Evolutionary conservation across 2,113 vertebrate genomes (phyloP).

Genomic region (Pseudolaguvia tuberculata): DNA sequence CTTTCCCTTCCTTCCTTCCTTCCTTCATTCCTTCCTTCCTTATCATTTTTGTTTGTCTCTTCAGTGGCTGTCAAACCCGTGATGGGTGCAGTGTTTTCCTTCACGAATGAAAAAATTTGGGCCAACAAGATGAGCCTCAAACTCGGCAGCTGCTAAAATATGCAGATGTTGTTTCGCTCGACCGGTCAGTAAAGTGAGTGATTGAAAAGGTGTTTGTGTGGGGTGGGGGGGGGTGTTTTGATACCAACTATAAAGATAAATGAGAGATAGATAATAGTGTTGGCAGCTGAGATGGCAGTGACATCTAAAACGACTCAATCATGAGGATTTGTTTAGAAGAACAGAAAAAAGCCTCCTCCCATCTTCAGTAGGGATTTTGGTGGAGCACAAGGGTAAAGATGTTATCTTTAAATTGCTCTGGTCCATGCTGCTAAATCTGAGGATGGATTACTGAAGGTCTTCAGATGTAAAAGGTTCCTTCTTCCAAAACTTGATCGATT

Average conservation of each 20-base stretch:
- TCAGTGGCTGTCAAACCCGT: neutral
- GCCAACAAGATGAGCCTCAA: slow-evolving; percentile 6
- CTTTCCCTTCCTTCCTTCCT: too few relatives aligned
- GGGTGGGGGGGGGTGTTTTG: neutral
- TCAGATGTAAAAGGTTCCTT: slow-evolving; percentile 17
- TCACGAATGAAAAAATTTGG: neutral
- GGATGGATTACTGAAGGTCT: slow-evolving; percentile 25
- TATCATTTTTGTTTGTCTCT: neutral
- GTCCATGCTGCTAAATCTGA: slow-evolving; percentile 36
- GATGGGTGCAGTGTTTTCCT: neutral
- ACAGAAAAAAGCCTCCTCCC: neutral
- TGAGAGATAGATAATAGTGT: slow-evolving; percentile 12
- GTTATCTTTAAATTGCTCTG: slow-evolving; percentile 61
- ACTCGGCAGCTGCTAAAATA: slow-evolving; percentile 22
- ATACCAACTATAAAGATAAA: slow-evolving; percentile 26
- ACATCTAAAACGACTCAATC: slow-evolving; percentile 15
- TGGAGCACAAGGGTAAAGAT: slow-evolving; percentile 51
- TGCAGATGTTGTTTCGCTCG: slow-evolving; percentile 21
- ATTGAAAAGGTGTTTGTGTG: neutral
- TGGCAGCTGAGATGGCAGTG: slow-evolving; percentile 18
- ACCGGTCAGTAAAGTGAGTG: neutral
- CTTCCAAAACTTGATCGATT: neutral
- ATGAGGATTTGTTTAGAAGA: neutral
- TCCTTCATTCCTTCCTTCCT: too few relatives aligned
- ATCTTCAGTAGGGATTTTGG: slow-evolving; percentile 41